Evolutionary conservation across 2,888 invertebrate species (phyloP).

Genomic region (Gryllus longicercus): DNA sequence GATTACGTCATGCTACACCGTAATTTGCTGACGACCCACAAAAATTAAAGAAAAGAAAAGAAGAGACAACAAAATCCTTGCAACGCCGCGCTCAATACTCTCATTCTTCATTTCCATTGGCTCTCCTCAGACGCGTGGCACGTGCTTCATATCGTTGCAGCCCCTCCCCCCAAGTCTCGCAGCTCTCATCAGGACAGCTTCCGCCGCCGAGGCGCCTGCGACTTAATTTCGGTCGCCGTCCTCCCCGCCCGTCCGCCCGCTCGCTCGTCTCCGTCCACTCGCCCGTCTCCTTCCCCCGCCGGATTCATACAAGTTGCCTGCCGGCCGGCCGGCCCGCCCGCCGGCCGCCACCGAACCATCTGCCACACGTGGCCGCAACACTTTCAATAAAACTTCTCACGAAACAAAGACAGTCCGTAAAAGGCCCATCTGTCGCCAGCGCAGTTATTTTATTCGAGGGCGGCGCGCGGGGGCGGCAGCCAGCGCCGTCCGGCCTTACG

Average conservation of each 20-base stretch:
- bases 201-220: neutral
- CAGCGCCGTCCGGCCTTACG: neutral
- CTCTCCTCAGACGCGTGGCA: neutral
- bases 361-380: slow-evolving; percentile 6
- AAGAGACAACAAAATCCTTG: too few relatives aligned
- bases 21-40: too few relatives aligned
- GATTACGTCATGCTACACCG: too few relatives aligned
- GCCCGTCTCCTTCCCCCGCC: neutral
- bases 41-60: too few relatives aligned
- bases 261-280: neutral
- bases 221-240: slow-evolving; percentile 1
- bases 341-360: neutral
- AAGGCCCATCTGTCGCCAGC: neutral
- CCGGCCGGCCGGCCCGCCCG: neutral
- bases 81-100: too few relatives aligned
- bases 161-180: neutral
- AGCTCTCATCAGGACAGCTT: neutral
- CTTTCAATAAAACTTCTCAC: slow-evolving; percentile 17
- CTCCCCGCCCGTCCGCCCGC: too few relatives aligned
- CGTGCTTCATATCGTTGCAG: neutral
- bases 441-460: slow-evolving; percentile 5
- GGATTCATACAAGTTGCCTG: neutral
- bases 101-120: too few relatives aligned
- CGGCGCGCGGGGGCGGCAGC: neutral
- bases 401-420: slow-evolving; percentile 17